A percentile compares a stretch with the other conserved stretches of the same genome.
These are phyloP conservation scores for Argyrosomus regius DNA, from an alignment of 2,797 vertebrate species.

Conservation along the genomic window DNA sequence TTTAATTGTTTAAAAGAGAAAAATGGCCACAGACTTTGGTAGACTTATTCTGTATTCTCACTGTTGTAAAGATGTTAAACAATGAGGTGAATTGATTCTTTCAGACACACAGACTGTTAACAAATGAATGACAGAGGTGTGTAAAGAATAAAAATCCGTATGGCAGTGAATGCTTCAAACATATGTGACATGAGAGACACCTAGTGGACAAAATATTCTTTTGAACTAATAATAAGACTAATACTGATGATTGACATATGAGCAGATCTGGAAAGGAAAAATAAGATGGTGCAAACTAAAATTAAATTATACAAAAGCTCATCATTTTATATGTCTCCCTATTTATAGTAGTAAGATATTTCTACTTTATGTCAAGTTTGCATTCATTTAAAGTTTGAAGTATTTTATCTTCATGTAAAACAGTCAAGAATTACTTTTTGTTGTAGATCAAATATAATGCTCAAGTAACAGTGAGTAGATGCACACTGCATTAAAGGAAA, in stretches of 20 bases:
- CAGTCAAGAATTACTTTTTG: too few species aligned
- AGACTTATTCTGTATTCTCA: not conserved
- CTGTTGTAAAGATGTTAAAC: not conserved
- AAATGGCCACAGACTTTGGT: not conserved
- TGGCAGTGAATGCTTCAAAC: not conserved
- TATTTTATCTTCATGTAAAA: too few species aligned
- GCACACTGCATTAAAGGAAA: too few species aligned
- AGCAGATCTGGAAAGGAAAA: not conserved
- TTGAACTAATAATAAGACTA: too few species aligned
- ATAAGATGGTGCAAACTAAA: too few species aligned
- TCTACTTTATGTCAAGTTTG: too few species aligned
- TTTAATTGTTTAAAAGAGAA: not conserved
- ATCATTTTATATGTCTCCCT: too few species aligned
- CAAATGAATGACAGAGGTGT: not conserved
- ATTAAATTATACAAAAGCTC: too few species aligned
- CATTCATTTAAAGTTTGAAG: too few species aligned
- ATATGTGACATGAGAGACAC: conserved; percentile 42
- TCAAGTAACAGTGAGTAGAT: too few species aligned
- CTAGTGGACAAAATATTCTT: conserved; percentile 46
- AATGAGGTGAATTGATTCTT: not conserved
- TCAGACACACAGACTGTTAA: not conserved
- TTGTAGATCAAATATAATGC: too few species aligned
- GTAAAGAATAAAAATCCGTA: not conserved
- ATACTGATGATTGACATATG: not conserved
- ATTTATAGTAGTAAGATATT: too few species aligned